Percentiles rank a stretch among this genome's conserved stretches.
Evolutionary conservation across 2,113 vertebrate genomes (phyloP).

Genomic region (Hemiprocne comata): DNA sequence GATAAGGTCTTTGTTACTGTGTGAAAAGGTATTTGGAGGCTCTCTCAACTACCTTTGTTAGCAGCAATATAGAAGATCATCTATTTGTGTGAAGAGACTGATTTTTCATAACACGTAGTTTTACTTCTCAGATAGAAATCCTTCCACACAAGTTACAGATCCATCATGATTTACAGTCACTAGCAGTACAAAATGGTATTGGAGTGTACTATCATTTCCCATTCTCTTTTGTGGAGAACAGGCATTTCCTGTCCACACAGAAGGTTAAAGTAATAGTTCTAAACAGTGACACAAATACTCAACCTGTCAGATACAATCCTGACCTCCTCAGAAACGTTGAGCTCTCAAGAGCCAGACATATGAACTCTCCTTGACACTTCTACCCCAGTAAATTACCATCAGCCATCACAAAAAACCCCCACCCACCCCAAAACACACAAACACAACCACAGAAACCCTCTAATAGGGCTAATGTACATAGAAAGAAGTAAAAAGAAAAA

Average conservation of each 20-base stretch:
- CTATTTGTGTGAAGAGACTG: background rate
- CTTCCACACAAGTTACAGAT: background rate
- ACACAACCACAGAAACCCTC: rapidly evolving
- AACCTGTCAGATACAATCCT: background rate
- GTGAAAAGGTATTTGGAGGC: background rate
- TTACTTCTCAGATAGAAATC: background rate
- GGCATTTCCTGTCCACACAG: background rate
- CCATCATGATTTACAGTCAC: background rate
- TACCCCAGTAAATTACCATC: background rate
- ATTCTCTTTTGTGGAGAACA: background rate
- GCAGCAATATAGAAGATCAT: background rate
- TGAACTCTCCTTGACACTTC: background rate
- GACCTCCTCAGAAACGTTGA: background rate
- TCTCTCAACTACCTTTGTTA: background rate
- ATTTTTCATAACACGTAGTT: background rate
- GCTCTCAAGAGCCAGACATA: background rate
- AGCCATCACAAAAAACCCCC: background rate
- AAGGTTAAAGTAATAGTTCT: background rate
- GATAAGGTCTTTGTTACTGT: background rate
- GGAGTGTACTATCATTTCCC: background rate
- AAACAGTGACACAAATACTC: background rate
- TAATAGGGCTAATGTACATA: background rate
- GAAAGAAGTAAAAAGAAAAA: background rate
- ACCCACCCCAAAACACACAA: background rate
- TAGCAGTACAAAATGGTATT: background rate